Conservation (phyloP, 2,888 invertebrate species). For the Lutraria lutraria region DNA sequence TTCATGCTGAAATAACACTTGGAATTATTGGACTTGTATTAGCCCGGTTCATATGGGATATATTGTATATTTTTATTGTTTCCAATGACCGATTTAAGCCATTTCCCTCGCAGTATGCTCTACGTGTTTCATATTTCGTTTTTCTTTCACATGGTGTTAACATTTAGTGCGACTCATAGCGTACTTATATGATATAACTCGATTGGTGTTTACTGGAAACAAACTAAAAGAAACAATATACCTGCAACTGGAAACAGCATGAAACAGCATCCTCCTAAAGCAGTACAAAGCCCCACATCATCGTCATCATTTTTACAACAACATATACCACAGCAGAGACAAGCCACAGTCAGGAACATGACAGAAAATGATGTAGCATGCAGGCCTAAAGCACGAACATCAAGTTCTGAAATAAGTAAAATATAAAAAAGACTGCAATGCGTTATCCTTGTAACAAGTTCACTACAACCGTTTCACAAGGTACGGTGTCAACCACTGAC, state of each 20-base stretch:
- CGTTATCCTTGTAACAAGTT: neutral
- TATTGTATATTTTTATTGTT: too few species aligned
- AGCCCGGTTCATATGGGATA: too few species aligned
- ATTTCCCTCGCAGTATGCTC: too few species aligned
- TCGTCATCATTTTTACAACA: neutral
- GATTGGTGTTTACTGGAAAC: neutral
- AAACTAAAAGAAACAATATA: neutral
- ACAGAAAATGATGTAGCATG: constrained; percentile 28
- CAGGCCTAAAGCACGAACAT: constrained; percentile 12
- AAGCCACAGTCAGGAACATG: constrained; percentile 17
- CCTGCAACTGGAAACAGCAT: constrained; percentile 33
- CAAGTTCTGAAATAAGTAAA: neutral
- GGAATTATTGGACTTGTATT: too few species aligned
- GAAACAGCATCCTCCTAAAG: constrained; percentile 12
- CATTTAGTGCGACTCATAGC: too few species aligned
- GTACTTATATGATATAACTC: neutral
- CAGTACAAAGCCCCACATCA: neutral
- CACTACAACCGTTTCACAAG: neutral
- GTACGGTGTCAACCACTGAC: neutral
- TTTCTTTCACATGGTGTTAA: too few species aligned
- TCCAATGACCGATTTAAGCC: too few species aligned
- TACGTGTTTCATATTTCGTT: too few species aligned
- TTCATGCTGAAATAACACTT: too few species aligned
- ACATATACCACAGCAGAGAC: neutral
- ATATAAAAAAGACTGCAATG: too few species aligned